Conservation (phyloP, 2,888 invertebrate genomes). For the Plemyria rubiginata region DNA sequence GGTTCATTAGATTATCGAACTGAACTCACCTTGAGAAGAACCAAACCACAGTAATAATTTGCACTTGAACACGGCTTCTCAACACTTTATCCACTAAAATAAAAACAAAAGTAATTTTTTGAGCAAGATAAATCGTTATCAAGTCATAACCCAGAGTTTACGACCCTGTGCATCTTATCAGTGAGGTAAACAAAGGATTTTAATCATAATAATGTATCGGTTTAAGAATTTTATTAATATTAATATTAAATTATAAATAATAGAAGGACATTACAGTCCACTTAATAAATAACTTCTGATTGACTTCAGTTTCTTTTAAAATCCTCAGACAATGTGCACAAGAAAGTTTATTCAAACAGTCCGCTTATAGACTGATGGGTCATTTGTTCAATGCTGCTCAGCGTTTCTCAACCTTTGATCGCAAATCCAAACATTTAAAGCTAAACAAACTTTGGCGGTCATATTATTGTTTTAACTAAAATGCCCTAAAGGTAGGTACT, state of each 20-base stretch:
- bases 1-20: not conserved
- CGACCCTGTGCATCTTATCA: conserved; percentile 52
- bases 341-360: not conserved
- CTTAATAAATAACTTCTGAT: not conserved
- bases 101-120: conserved; percentile 21
- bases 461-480: no score
- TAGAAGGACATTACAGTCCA: no score
- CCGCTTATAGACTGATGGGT: not conserved
- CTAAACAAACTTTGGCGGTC: not conserved
- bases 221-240: no score
- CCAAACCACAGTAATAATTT: conserved; percentile 2
- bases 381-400: not conserved
- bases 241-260: no score
- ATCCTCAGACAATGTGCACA: not conserved
- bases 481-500: no score
- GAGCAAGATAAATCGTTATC: conserved; percentile 29
- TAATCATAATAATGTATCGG: not conserved
- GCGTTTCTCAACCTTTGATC: not conserved
- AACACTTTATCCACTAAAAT: conserved; percentile 8
- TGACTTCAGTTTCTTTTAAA: not conserved
- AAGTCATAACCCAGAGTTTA: conserved; percentile 58
- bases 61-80: not conserved
- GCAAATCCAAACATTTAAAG: not conserved
- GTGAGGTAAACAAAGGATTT: conserved; percentile 27
- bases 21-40: conserved; percentile 11